Evolutionary conservation across 2,888 invertebrate genomes (phyloP).

Genomic region (Dicyrtoma fusca): DNA sequence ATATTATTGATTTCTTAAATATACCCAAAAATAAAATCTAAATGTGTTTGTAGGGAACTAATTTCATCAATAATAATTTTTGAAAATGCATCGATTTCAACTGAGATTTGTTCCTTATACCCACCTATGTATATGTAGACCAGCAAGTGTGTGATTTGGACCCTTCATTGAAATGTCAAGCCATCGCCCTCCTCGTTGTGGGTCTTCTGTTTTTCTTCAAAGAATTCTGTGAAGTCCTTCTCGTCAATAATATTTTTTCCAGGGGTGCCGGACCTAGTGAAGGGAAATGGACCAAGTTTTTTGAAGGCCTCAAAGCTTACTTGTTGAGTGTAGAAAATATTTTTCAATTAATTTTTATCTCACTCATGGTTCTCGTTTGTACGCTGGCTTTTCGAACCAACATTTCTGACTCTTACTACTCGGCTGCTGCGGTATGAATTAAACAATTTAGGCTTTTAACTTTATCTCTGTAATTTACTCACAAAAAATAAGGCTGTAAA

Average conservation of each 20-base stretch:
- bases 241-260: constrained; percentile 21
- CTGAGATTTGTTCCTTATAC: too few species aligned
- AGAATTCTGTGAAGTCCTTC: constrained; percentile 24
- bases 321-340: constrained; percentile 27
- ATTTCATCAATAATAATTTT: too few species aligned
- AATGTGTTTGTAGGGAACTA: too few species aligned
- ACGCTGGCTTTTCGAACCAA: constrained; percentile 19
- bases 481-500: too few species aligned
- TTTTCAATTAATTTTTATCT: constrained; percentile 16
- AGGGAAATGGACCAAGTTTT: neutral
- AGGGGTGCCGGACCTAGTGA: constrained; percentile 5
- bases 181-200: constrained; percentile 9
- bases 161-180: constrained; percentile 1
- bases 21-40: neutral
- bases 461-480: too few species aligned
- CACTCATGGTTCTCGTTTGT: constrained; percentile 16
- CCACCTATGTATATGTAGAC: too few species aligned
- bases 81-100: too few species aligned
- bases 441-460: too few species aligned
- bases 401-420: constrained; percentile 25
- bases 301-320: constrained; percentile 5
- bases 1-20: too few species aligned
- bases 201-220: constrained; percentile 25
- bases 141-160: constrained; percentile 10
- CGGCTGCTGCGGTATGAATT: constrained; percentile 24